Evolutionary conservation across 1,140 invertebrate genomes (phyloP), one percentile per base, ranked within the genome.

Genomic region (Zaprionus davidi): DNA sequence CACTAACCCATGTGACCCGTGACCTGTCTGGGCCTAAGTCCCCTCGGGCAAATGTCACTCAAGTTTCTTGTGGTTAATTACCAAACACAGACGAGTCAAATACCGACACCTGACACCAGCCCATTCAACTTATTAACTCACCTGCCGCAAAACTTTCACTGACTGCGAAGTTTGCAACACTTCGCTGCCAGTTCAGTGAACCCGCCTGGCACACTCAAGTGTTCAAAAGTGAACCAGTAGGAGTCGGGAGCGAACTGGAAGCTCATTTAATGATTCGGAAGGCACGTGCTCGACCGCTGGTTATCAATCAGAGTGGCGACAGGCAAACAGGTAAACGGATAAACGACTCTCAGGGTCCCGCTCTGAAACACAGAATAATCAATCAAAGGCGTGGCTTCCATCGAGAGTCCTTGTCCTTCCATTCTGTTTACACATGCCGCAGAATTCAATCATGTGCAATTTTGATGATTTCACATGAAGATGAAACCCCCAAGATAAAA

Each of bases 391-490:
- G 69, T 66, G 49, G 41, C 67, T 9, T 34, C 31, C 51, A 49
- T 20, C 24, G 15, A n/a, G 9, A n/a, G 20, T 15, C 49, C 20
- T 5, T 36, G 12, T 31, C 26, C 24, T 24, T 15, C 34, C 28
- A 11, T 31, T 55, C 17, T 31, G 7, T 22, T 31, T 51, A 13
- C 22, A 71, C 34, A 70, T 49, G 60, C 46, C 24, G 60, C 63
- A 78, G 67, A 79, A 88, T 81, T 83, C 84, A 87, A 87, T 87
- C 84, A 87, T n/a, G 75, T 84, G 59, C 59, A 71, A 70, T 76
- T 76, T 76, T 41, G 58, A 70, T 46, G 41, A 62, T 46, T 57
- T 71, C 67, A 71, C 64, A 76, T 75, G 31, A 75, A 71, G 41
- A 3, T 41, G 38, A 46, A 46, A 59, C 53, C 55, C 53, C 63